Base-by-base conservation (phyloP, 92 coral and sea anemone genomes). In the Muricea muricata region DNA sequence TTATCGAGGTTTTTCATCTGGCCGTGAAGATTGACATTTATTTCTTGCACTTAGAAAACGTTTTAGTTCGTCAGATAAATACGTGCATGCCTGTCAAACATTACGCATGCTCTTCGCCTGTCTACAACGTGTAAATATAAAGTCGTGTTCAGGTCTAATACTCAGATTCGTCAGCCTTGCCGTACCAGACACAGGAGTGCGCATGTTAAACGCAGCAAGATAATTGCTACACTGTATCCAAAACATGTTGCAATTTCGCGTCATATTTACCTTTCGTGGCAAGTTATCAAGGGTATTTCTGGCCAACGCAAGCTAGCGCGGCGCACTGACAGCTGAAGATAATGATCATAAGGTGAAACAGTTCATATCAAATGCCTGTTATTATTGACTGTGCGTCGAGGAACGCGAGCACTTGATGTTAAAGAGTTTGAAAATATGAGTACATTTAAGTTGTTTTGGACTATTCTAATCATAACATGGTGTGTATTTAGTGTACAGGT, bases 1-100 rank as follows among this genome's bases (percentile, higher is more conserved):
- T 56, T 78, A 78, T 78, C 83, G 5, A 0, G 29, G 15, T 32
- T 23, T 78, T 3, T 57, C 83, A 78, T 78, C 71, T 78, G 83
- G 3, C 40, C 24, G 54, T 25, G 70, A n/a, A n/a, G 71, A 76
- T 76, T 78, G 83, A 78, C 83, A 40, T 55, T 39, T 28, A 55
- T 25, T 55, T 39, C 26, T 7, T 33, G 34, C 55, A 78, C 54
- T 50, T 45, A 75, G 39, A 52, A 71, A 42, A 75, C 31, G 30
- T 17, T 29, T 75, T 75, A 47, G 28, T n/a, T 0, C 25, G 1
- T 17, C 47, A 20, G 39, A 52, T 52, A 52, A 52, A 48, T 20
- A 48, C 60, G 18, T 25, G 4, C 60, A 6, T 10, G 20, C 60
- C 26, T 17, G 4, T 2, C 60, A 15, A 17, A 4, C 60, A 52